Conservation (phyloP, 2,888 invertebrate species). For the Elaeidobius kamerunicus region DNA sequence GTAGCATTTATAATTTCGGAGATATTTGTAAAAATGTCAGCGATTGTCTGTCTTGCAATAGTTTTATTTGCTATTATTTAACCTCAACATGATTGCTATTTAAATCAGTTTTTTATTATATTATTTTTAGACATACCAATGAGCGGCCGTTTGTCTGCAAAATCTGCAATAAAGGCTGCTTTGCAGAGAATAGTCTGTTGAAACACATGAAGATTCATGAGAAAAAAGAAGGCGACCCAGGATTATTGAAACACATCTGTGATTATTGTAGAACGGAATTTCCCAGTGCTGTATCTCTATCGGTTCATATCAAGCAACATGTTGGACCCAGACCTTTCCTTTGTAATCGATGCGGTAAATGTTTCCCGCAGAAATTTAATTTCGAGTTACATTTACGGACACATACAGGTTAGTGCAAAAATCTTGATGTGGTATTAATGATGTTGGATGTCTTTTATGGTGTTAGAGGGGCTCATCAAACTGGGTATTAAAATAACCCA, state of each 20-base stretch:
- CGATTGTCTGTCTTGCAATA: too few relatives aligned
- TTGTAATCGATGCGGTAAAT: conserved; percentile 50
- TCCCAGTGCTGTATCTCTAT: conserved; percentile 45
- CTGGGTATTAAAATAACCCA: too few relatives aligned
- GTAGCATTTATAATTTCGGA: too few relatives aligned
- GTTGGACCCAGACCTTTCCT: conserved; percentile 50
- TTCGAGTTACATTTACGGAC: conserved; percentile 49
- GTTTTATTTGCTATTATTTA: too few relatives aligned
- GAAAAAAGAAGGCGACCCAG: conserved; percentile 50
- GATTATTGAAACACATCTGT: conserved; percentile 49
- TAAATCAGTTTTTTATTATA: too few relatives aligned
- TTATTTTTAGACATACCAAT: conserved; percentile 23
- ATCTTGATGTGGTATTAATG: too few relatives aligned
- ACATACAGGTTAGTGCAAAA: conserved; percentile 49
- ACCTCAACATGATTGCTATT: too few relatives aligned
- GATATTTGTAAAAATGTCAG: too few relatives aligned
- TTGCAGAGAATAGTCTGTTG: conserved; percentile 49
- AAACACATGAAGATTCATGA: conserved; percentile 52
- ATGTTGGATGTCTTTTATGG: too few relatives aligned
- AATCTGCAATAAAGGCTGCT: conserved; percentile 47
- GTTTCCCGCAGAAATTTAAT: conserved; percentile 50
- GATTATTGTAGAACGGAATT: conserved; percentile 51
- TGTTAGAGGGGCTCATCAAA: too few relatives aligned
- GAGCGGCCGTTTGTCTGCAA: conserved; percentile 53
- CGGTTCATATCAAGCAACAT: conserved; percentile 50